Base-by-base conservation (phyloP, 2,113 vertebrate species). In the Tetraodon nigroviridis region DNA sequence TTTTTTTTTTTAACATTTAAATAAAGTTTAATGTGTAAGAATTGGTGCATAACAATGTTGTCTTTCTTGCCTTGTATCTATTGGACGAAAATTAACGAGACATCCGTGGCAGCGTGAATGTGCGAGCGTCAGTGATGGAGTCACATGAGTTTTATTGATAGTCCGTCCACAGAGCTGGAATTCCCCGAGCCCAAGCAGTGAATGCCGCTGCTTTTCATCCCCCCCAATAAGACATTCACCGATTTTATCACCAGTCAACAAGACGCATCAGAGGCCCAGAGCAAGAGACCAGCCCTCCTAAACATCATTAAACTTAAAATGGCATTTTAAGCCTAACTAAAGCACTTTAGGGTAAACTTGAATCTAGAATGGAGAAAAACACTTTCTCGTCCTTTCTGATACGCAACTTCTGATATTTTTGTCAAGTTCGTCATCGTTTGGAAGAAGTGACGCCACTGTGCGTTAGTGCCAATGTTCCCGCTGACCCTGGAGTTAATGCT, bases 391-490 rank as follows among this genome's bases (percentile, higher is more conserved):
- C 17, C 51, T 57, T 67, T 63, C 29, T 73, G 51, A 15, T 18
- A 53, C 21, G 47, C 78, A 78, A 4, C n/a, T 80, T 82, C 18
- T 41, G 45, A 75, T 56, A 24, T 53, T 71, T 77, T 67, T 75
- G 66, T 65, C 3, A 4, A 62, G 58, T 73, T 84, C 58, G 61
- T 78, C 79, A 78, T 81, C 67, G 67, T 71, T 71, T 1, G 32
- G 80, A 82, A 87, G 79, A 83, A 86, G 52, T 76, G 73, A 68
- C 46, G 42, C 41, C 77, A 85, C 85, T 89, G 80, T 78, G 65
- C 57, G 5, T 81, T 16, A 40, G 56, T 27, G 67, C 76, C 62
- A 73, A 71, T 80, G 73, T 74, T 64, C 57, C 80, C 60, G 75
- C 80, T 86, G 86, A 82, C 78, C 76, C 65, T 58, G 56, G 75